These are phyloP conservation scores for Icerya purchasi DNA, from an alignment of 2,888 invertebrate species.

Conservation along the genomic window DNA sequence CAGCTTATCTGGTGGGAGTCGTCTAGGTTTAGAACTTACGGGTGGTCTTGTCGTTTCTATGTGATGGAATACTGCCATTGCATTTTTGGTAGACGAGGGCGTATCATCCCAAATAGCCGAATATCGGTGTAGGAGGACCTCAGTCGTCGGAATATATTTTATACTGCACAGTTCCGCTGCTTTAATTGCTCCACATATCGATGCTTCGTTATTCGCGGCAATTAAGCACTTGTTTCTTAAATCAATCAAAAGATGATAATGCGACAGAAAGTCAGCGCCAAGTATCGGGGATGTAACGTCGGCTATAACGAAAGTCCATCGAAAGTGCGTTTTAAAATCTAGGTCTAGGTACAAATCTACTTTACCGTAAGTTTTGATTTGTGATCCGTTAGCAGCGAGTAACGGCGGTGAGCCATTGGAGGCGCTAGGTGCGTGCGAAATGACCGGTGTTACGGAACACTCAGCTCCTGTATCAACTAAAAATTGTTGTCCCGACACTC, in stretches of 20 bases:
- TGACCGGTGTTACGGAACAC: too few species aligned
- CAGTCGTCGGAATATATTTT: too few species aligned
- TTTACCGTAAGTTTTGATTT: background rate
- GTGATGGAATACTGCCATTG: background rate
- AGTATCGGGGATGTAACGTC: conserved; percentile 8
- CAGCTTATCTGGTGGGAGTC: background rate
- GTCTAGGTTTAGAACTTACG: background rate
- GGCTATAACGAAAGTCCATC: conserved; percentile 11
- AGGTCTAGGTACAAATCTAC: background rate
- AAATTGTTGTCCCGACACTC: too few species aligned
- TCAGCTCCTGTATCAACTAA: too few species aligned
- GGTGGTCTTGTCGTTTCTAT: conserved; percentile 4
- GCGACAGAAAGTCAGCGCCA: conserved; percentile 10
- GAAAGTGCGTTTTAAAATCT: background rate
- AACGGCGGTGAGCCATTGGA: too few species aligned
- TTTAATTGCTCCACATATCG: too few species aligned
- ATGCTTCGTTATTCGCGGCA: background rate
- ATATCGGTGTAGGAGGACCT: too few species aligned
- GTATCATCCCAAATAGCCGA: too few species aligned
- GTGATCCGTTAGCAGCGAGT: conserved; percentile 1
- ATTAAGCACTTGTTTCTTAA: background rate
- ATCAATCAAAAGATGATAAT: conserved; percentile 2
- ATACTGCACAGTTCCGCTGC: too few species aligned
- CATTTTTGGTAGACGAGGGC: too few species aligned
- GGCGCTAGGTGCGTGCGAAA: too few species aligned